Evolutionary conservation across 2,113 vertebrate species (phyloP).

Genomic region (Cepphus grylle): DNA sequence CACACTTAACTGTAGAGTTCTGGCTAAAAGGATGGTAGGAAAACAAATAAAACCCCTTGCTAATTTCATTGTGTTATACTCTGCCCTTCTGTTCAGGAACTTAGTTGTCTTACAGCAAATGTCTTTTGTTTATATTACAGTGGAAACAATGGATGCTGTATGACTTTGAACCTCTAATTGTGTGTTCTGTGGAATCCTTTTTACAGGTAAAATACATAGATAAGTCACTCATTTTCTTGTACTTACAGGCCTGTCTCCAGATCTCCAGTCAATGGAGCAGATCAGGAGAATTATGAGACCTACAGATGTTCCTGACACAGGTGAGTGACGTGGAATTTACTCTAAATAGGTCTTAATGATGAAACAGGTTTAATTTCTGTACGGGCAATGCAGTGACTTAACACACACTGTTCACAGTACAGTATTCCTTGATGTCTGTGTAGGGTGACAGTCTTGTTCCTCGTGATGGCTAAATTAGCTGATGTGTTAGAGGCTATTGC

Average conservation of each 20-base stretch:
- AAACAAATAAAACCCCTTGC: neutral
- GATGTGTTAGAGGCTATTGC: neutral
- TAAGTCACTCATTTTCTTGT: slow-evolving; percentile 30
- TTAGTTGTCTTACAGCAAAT: neutral
- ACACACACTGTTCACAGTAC: neutral
- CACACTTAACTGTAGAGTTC: neutral
- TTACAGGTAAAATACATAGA: neutral
- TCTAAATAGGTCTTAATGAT: neutral
- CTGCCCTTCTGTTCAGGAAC: neutral
- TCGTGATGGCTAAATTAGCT: neutral
- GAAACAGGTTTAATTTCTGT: neutral
- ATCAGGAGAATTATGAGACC: slow-evolving; percentile 96
- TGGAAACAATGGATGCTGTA: neutral
- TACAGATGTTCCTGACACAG: slow-evolving; percentile 95
- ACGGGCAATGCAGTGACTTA: neutral
- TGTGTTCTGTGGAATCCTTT: neutral
- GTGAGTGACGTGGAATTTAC: slow-evolving; percentile 57
- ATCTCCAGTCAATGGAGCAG: slow-evolving; percentile 95
- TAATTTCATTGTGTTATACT: neutral
- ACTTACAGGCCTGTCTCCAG: slow-evolving; percentile 88
- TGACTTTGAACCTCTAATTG: neutral
- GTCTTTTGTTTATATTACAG: neutral
- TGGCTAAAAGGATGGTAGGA: neutral
- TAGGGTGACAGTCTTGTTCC: neutral
- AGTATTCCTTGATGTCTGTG: neutral